A percentile compares a stretch with the other conserved stretches of the same genome.
Evolutionary conservation across 1,140 invertebrate genomes (phyloP).

Genomic region (Eriocheir sinensis): DNA sequence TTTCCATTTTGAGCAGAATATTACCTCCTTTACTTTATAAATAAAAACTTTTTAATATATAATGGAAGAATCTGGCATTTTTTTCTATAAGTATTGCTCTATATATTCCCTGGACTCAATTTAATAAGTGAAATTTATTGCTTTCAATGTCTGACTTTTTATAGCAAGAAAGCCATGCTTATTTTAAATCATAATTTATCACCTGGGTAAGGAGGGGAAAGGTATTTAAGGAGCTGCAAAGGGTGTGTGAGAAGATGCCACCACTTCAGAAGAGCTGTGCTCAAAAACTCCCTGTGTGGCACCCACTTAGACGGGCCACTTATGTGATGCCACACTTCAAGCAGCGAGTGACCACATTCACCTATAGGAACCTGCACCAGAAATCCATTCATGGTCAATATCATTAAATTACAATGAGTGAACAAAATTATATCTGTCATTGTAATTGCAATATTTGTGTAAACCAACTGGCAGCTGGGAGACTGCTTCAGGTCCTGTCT

Average conservation of each 20-base stretch:
- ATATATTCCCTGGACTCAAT: too few relatives aligned
- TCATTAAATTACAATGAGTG: too few relatives aligned
- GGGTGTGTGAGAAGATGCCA: slow-evolving; percentile 66
- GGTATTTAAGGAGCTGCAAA: neutral
- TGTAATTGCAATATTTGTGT: too few relatives aligned
- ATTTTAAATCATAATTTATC: too few relatives aligned
- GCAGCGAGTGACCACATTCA: slow-evolving; percentile 51
- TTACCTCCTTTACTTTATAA: neutral
- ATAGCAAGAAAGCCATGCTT: too few relatives aligned
- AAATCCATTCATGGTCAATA: neutral
- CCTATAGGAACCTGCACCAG: slow-evolving; percentile 46
- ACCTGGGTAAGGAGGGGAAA: slow-evolving; percentile 57
- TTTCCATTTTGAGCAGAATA: neutral
- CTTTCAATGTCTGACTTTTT: too few relatives aligned
- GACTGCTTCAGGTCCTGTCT: too few relatives aligned
- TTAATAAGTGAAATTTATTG: too few relatives aligned
- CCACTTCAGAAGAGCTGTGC: slow-evolving; percentile 23
- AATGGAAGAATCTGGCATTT: neutral
- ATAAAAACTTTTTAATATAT: neutral
- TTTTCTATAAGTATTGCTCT: neutral
- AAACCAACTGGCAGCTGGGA: too few relatives aligned
- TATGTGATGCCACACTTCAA: slow-evolving; percentile 51
- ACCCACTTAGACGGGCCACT: neutral
- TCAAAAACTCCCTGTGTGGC: slow-evolving; percentile 30
- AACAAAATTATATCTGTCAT: too few relatives aligned